Evolutionary conservation across 2,797 vertebrate genomes (phyloP).

Genomic region (Centroberyx gerrardi): DNA sequence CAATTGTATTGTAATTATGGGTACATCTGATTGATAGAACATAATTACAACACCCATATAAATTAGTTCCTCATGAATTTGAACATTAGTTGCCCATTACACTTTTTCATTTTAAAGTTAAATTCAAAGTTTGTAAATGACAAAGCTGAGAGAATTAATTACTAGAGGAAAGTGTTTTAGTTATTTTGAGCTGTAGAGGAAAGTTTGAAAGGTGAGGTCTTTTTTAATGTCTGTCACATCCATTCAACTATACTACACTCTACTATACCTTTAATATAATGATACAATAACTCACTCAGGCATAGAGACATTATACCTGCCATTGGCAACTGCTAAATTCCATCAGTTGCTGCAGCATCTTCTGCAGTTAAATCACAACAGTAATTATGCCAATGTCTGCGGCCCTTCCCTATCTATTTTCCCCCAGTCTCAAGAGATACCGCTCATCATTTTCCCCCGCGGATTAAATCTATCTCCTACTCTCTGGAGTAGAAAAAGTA

Average conservation of each 20-base stretch:
- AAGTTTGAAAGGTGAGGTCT: no score
- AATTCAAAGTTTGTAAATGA: background rate
- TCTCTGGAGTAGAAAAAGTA: constrained; percentile 39
- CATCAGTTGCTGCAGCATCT: constrained; percentile 11
- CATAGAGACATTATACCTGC: constrained; percentile 4
- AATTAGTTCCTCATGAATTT: background rate
- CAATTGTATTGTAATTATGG: constrained; percentile 16
- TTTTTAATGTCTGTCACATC: no score
- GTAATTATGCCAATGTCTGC: constrained; percentile 43
- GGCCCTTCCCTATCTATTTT: constrained; percentile 31
- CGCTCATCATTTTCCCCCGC: constrained; percentile 38
- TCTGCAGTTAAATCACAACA: constrained; percentile 24
- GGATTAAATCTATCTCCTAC: constrained; percentile 51
- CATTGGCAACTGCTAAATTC: constrained; percentile 1
- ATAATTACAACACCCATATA: constrained; percentile 28
- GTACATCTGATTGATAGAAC: constrained; percentile 25
- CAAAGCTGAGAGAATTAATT: background rate
- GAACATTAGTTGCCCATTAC: background rate
- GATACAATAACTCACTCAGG: background rate
- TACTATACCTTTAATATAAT: background rate
- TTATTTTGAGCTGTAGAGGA: no score
- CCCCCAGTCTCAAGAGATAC: constrained; percentile 33
- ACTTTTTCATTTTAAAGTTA: background rate
- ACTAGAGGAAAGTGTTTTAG: background rate
- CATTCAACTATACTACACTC: no score